Evolutionary conservation across 2,113 vertebrate genomes (phyloP), one percentile per base, ranked within the genome.

Genomic region (Sylvilagus bachmani): DNA sequence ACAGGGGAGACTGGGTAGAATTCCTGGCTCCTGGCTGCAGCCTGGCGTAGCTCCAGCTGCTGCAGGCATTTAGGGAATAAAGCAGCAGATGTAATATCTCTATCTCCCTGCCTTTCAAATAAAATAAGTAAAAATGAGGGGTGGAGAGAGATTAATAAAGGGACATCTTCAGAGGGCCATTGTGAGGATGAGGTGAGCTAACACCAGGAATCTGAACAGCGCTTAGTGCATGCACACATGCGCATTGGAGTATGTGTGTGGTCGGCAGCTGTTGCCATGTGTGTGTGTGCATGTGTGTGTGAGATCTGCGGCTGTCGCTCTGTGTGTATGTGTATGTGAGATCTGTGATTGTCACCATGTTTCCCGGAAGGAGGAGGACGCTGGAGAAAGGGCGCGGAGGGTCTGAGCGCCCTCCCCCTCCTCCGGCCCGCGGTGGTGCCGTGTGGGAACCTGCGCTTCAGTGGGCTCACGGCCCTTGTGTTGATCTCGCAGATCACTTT

Each of bases 401-500:
- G 29, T 24, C 64, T 29, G 11, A 25, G 21, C 0, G 6, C 10
- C 25, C 51, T 55, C 11, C 10, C 29, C 17, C 55, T 55, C 10
- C 2, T 0, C 44, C 7, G 44, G 7, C 44, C 44, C 14, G 16
- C 17, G 1, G 17, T 8, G 12, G 89, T 22, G 36, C 44, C 58
- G 5, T 24, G 19, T 38, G 11, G 53, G 81, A 58, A 44, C 51
- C 44, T 0, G 19, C 79, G 38, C 10, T 44, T 31, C 29, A 38
- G 51, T 77, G 19, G 44, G 14, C 93, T 95, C 44, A 94, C 2
- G 25, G 27, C 8, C 69, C 3, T 53, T 84, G 33, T 74, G 89
- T 87, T 86, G 96, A 14, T 82, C 22, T 92, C 79, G 38, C 98
- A 99, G 99, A 99, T 92, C 98, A 98, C 33, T 99, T 99, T 97